Percentiles rank a stretch among this genome's conserved stretches.
phyloP scores from a whole-genome alignment of 2,888 invertebrate species.

The Diaphora mendica region DNA sequence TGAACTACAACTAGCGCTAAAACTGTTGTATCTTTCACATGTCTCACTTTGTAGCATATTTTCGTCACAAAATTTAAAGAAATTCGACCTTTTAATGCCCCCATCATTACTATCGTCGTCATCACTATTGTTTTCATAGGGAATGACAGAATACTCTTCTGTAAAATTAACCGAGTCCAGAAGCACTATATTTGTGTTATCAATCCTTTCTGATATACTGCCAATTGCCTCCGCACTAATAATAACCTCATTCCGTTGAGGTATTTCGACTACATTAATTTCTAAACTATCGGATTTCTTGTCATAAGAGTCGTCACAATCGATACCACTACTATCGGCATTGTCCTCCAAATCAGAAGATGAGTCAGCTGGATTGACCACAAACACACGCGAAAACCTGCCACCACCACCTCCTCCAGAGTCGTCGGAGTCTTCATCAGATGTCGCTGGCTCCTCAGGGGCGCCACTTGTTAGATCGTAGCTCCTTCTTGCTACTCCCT shows the following conservation, averaged over 20 bases:
- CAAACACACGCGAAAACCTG: constrained; percentile 89
- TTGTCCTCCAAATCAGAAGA: constrained; percentile 88
- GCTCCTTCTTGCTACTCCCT: constrained; percentile 75
- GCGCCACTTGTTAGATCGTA: constrained; percentile 80
- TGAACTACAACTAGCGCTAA: constrained; percentile 74
- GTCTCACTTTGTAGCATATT: constrained; percentile 83
- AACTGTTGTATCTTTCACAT: constrained; percentile 79
- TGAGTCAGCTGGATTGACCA: constrained; percentile 88
- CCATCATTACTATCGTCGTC: constrained; percentile 63
- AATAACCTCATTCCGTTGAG: constrained; percentile 65
- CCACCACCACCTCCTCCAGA: constrained; percentile 86
- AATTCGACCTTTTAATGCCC: constrained; percentile 59
- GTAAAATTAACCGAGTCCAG: constrained; percentile 75
- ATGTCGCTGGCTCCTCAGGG: constrained; percentile 81
- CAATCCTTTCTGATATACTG: constrained; percentile 58
- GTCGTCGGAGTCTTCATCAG: constrained; percentile 82
- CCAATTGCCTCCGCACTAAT: constrained; percentile 60
- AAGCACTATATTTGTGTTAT: constrained; percentile 68
- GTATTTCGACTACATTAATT: constrained; percentile 69
- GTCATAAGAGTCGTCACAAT: constrained; percentile 89
- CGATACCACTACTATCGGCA: constrained; percentile 86
- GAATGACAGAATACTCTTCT: constrained; percentile 70
- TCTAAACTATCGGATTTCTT: constrained; percentile 80
- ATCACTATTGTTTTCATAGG: constrained; percentile 64
- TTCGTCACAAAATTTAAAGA: constrained; percentile 75